Conservation (phyloP, 2,113 vertebrate genomes). For the Sceloporus undulatus region DNA sequence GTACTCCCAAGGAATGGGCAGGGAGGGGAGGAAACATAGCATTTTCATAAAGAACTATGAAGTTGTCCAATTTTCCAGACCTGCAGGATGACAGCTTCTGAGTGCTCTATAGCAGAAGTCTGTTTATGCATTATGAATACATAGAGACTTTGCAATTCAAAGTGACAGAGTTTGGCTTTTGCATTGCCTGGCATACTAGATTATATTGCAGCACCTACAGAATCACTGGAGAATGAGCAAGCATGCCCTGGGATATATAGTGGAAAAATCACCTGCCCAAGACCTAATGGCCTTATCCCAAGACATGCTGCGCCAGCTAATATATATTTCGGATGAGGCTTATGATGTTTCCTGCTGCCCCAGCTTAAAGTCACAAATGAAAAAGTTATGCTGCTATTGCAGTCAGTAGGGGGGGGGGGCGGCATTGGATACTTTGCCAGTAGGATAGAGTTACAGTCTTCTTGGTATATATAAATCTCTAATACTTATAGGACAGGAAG, state of each 20-base stretch:
- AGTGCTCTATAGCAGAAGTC: constrained; percentile 55
- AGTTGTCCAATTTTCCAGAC: constrained; percentile 82
- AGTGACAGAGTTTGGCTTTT: constrained; percentile 66
- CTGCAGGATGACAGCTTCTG: constrained; percentile 69
- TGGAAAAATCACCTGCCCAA: neutral
- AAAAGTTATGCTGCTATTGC: constrained; percentile 30
- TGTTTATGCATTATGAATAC: constrained; percentile 78
- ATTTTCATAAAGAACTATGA: constrained; percentile 82
- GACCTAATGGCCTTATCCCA: neutral
- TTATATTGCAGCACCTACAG: constrained; percentile 42
- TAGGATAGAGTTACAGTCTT: neutral
- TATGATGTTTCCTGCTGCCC: constrained; percentile 27
- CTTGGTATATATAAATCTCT: neutral
- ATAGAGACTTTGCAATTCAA: constrained; percentile 73
- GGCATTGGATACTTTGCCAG: neutral
- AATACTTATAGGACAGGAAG: neutral
- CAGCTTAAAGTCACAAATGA: constrained; percentile 26
- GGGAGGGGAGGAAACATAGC: constrained; percentile 61
- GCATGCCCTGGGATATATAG: neutral
- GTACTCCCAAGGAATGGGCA: constrained; percentile 75
- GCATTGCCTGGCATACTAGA: constrained; percentile 14
- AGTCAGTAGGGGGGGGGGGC: neutral
- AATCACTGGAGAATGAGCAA: constrained; percentile 13
- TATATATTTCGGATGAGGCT: constrained; percentile 31
- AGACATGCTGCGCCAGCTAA: constrained; percentile 34